Base-by-base conservation (phyloP, 1,140 invertebrate species). In the Nasonia vitripennis region DNA sequence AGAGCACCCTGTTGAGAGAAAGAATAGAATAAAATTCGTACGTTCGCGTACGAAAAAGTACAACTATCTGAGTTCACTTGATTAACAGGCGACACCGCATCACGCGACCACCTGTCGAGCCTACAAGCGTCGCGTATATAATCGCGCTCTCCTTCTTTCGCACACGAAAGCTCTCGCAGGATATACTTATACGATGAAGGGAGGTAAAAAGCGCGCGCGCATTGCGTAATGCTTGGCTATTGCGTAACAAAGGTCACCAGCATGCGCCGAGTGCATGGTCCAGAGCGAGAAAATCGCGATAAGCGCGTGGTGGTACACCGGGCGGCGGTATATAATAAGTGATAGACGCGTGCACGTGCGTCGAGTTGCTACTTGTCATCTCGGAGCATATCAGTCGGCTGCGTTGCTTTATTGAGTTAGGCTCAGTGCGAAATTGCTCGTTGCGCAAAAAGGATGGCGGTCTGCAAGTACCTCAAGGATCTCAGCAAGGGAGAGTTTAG, bases 401-500 rank as follows among this genome's bases (percentile, higher is more conserved):
- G 51, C 17, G 17, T 55, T 55, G 51, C 2, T 55, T 20, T 55
- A 14, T 14, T 20, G 51, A 55, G 51, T 55, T 45, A 45, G 41
- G 41, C 10, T n/a, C 55, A 62, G 55, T 62, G 17, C 7, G 4
- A n/a, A 62, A 31, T 71, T 31, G 74, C n/a, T 27, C 41, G n/a
- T 77, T 77, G n/a, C 2, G 74, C n/a, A 0, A 27, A 11, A 37
- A 78, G 74, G 55, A 37, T 81, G 79, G 79, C 51, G n/a, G 1
- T 11, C 41, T 73, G 84, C 79, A 82, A 14, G 10, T 88, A 92
- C 81, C 71, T 94, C n/a, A 91, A 91, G 75, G 81, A 87, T 9
- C 83, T 94, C 0, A 78, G 75, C 23, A 86, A 93, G 83, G 92
- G 94, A 34, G 94, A 96, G 88, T 89, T 96, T 34, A 91, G 93